phyloP scores from a whole-genome alignment of 1,140 invertebrate species.

The Bombus consobrinus region DNA sequence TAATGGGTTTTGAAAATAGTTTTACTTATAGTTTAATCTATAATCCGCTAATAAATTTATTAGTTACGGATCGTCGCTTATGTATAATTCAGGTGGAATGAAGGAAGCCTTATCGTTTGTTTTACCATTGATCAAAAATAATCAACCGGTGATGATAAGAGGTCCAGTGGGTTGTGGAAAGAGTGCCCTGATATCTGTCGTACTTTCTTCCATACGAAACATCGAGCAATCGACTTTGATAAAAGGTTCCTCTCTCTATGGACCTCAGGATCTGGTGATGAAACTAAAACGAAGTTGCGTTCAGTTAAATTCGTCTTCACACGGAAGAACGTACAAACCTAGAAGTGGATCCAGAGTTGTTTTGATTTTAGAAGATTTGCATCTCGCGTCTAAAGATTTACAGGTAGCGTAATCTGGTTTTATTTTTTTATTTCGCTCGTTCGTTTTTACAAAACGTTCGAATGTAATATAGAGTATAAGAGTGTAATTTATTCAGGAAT shows the following conservation, averaged over 20 bases:
- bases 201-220: slow-evolving; percentile 70
- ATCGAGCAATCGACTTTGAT: slow-evolving; percentile 69
- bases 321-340: slow-evolving; percentile 76
- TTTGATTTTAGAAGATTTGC: slow-evolving; percentile 77
- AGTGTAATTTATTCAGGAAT: slow-evolving; percentile 65
- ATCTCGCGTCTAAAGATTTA: slow-evolving; percentile 75
- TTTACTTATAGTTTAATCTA: too few species aligned
- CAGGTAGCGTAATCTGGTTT: slow-evolving; percentile 64
- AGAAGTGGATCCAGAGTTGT: slow-evolving; percentile 75
- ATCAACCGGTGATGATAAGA: slow-evolving; percentile 74
- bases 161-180: slow-evolving; percentile 78
- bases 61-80: too few species aligned
- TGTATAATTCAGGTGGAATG: slow-evolving; percentile 63
- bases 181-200: slow-evolving; percentile 72
- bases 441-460: too few species aligned
- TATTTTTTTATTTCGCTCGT: neutral
- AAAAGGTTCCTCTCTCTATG: slow-evolving; percentile 76
- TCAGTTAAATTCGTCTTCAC: slow-evolving; percentile 76
- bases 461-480: neutral
- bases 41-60: too few species aligned
- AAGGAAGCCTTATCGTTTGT: slow-evolving; percentile 72
- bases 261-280: slow-evolving; percentile 74
- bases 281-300: slow-evolving; percentile 77
- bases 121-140: slow-evolving; percentile 75
- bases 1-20: neutral